Conservation (phyloP, 2,797 vertebrate genomes). For the Sebastes matsubarae region DNA sequence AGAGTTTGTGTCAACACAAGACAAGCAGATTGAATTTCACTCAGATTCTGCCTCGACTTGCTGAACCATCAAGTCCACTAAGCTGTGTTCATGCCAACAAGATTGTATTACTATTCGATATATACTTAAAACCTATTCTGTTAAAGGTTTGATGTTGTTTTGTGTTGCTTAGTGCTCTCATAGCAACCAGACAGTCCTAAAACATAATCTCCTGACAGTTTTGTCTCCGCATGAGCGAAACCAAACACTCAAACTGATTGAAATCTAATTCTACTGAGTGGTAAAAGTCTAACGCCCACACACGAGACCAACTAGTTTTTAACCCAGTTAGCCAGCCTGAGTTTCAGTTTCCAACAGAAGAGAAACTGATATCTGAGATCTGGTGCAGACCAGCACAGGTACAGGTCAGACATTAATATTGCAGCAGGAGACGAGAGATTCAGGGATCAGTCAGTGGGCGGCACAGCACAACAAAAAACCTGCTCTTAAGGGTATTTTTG, state of each 20-base stretch:
- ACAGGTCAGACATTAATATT: constrained; percentile 61
- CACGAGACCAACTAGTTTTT: neutral
- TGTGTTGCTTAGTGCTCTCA: neutral
- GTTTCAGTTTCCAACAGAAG: constrained; percentile 33
- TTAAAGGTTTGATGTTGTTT: neutral
- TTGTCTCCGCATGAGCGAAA: neutral
- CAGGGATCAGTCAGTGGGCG: neutral
- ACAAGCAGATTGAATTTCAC: constrained; percentile 41
- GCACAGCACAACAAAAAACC: neutral
- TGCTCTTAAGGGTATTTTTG: neutral
- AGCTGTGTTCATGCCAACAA: neutral
- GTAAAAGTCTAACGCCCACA: constrained; percentile 12
- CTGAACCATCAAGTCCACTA: neutral
- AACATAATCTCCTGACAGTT: neutral
- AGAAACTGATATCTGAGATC: neutral
- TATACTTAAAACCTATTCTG: neutral
- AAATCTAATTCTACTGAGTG: neutral
- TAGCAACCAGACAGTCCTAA: neutral
- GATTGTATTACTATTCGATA: constrained; percentile 16
- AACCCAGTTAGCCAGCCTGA: neutral
- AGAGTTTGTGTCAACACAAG: constrained; percentile 19
- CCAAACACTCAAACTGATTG: constrained; percentile 23
- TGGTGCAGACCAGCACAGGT: constrained; percentile 15
- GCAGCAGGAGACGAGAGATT: constrained; percentile 35
- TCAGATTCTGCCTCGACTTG: constrained; percentile 23